These are phyloP conservation scores for Chesias legatella DNA, from an alignment of 2,888 invertebrate genomes.

Conservation along the genomic window DNA sequence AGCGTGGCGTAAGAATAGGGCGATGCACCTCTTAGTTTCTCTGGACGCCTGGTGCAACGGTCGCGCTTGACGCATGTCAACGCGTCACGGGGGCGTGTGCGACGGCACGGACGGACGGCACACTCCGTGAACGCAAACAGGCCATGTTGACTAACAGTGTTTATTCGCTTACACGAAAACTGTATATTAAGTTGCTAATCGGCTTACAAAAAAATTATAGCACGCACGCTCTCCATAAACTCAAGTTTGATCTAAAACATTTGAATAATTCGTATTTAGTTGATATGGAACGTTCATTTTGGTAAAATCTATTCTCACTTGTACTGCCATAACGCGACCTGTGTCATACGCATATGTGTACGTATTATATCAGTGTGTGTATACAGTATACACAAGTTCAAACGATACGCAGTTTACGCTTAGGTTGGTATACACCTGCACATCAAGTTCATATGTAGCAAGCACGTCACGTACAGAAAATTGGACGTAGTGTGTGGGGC, in stretches of 20 bases:
- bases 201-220: constrained; percentile 6
- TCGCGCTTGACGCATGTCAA: constrained; percentile 76
- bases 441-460: constrained; percentile 7
- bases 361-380: too few species aligned
- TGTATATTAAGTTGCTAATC: too few species aligned
- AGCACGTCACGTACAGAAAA: constrained; percentile 12
- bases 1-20: constrained; percentile 27
- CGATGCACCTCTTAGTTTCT: constrained; percentile 47
- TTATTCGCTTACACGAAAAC: constrained; percentile 13
- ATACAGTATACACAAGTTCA: not conserved
- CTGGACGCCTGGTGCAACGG: constrained; percentile 63
- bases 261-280: too few species aligned
- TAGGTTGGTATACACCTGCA: constrained; percentile 10
- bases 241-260: too few species aligned
- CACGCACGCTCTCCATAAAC: constrained; percentile 9
- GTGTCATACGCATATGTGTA: constrained; percentile 9
- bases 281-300: too few species aligned
- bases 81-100: constrained; percentile 70
- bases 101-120: constrained; percentile 28
- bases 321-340: not conserved
- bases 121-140: constrained; percentile 17
- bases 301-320: too few species aligned
- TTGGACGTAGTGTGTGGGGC: constrained; percentile 37
- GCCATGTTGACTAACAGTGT: constrained; percentile 14
- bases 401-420: too few species aligned